Evolutionary conservation across 2,113 vertebrate species (phyloP).

Genomic region (Rhabdomys dilectus): DNA sequence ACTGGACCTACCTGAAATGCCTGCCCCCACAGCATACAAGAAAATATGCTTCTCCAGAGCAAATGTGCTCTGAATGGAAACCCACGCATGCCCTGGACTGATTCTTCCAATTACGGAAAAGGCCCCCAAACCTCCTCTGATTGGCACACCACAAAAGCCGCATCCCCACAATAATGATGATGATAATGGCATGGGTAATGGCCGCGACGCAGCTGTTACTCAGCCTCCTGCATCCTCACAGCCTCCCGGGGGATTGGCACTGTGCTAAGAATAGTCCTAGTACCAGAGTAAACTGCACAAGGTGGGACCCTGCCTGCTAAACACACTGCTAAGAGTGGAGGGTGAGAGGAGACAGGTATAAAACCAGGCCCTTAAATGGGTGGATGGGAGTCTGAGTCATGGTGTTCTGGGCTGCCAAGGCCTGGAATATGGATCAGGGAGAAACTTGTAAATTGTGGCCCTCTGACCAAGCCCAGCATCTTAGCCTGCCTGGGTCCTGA

Average conservation of each 20-base stretch:
- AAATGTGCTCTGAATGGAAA: slow-evolving; percentile 62
- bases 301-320: slow-evolving; percentile 22
- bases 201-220: slow-evolving; percentile 76
- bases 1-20: slow-evolving; percentile 9
- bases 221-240: slow-evolving; percentile 62
- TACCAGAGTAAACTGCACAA: slow-evolving; percentile 41
- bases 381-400: background rate
- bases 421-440: background rate
- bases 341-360: background rate
- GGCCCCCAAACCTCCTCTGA: slow-evolving; percentile 57
- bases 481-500: background rate
- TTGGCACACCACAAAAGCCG: slow-evolving; percentile 69
- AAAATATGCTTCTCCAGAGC: slow-evolving; percentile 34
- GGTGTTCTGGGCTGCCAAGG: background rate
- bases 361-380: background rate
- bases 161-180: slow-evolving; percentile 71
- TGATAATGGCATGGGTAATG: slow-evolving; percentile 73
- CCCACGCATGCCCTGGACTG: slow-evolving; percentile 26
- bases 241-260: slow-evolving; percentile 66
- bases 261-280: slow-evolving; percentile 77
- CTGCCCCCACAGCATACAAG: background rate
- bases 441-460: background rate
- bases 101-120: slow-evolving; percentile 72
- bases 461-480: background rate
- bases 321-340: background rate